These are phyloP conservation scores for Drosophila monieri DNA, from an alignment of 2,888 invertebrate species.

Conservation along the genomic window DNA sequence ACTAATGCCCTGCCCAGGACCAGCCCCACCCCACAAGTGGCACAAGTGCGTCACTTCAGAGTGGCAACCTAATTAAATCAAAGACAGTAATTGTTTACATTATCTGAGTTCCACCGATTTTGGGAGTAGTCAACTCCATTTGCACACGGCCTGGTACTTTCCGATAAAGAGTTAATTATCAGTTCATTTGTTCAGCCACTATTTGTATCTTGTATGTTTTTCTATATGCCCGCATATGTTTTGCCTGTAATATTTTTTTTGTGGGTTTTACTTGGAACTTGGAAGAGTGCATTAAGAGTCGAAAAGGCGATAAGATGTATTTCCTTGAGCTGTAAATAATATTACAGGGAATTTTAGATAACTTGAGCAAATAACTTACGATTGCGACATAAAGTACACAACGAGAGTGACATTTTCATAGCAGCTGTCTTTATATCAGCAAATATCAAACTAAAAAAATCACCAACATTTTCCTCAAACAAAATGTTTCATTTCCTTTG, in stretches of 20 bases:
- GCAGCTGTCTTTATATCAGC: not conserved
- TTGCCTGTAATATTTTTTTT: not conserved
- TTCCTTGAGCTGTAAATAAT: conserved; percentile 21
- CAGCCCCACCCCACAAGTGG: conserved; percentile 8
- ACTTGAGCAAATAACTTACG: conserved; percentile 25
- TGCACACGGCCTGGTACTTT: conserved; percentile 29
- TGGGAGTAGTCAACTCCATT: conserved; percentile 27
- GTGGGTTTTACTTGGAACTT: conserved; percentile 10
- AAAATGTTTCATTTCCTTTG: not conserved
- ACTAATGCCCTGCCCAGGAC: conserved; percentile 31
- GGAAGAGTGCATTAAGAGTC: conserved; percentile 14
- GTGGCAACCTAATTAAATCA: conserved; percentile 70
- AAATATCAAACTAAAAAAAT: not conserved
- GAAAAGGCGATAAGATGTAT: conserved; percentile 20
- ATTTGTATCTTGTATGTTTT: conserved; percentile 7
- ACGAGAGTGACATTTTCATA: conserved; percentile 1
- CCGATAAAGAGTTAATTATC: conserved; percentile 59
- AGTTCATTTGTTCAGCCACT: conserved; percentile 54
- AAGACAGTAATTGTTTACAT: conserved; percentile 63
- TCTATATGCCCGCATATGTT: conserved; percentile 13
- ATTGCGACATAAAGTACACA: conserved; percentile 7
- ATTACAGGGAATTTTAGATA: conserved; percentile 22
- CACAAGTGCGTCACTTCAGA: conserved; percentile 30
- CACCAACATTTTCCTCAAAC: not conserved
- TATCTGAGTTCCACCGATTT: conserved; percentile 52